Conservation (phyloP, 2,797 vertebrate species). For the Coccyzus lansbergi region DNA sequence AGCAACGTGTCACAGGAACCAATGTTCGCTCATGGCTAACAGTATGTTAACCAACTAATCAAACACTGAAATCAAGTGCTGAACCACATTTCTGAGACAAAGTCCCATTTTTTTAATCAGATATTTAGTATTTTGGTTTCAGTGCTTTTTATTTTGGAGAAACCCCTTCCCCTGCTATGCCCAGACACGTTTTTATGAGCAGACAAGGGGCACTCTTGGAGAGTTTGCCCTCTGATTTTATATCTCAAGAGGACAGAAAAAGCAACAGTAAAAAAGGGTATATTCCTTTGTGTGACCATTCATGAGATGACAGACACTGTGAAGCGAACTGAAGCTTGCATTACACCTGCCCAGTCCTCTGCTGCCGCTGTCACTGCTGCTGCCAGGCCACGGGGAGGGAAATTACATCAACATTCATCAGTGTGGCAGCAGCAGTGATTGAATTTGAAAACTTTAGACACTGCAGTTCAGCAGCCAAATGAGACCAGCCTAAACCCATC, state of each 20-base stretch:
- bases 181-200: not conserved
- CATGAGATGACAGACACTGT: not conserved
- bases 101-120: not conserved
- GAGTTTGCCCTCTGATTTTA: not conserved
- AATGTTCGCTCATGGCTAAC: not conserved
- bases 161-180: not conserved
- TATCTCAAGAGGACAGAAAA: not conserved
- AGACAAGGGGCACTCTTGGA: not conserved
- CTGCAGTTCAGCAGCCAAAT: constrained; percentile 22
- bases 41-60: not conserved
- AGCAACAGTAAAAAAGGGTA: not conserved
- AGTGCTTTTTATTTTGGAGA: not conserved
- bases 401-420: constrained; percentile 29
- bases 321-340: not conserved
- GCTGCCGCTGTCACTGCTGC: not conserved
- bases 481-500: constrained; percentile 36
- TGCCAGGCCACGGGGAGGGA: not conserved
- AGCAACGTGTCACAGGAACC: not conserved
- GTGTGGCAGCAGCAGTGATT: constrained; percentile 6
- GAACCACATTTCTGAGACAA: not conserved
- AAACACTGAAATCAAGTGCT: not conserved
- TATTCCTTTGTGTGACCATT: not conserved
- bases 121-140: not conserved
- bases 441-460: constrained; percentile 42
- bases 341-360: not conserved